Evolutionary conservation across 2,113 vertebrate genomes (phyloP).

Genomic region (Pteruthius melanotis): DNA sequence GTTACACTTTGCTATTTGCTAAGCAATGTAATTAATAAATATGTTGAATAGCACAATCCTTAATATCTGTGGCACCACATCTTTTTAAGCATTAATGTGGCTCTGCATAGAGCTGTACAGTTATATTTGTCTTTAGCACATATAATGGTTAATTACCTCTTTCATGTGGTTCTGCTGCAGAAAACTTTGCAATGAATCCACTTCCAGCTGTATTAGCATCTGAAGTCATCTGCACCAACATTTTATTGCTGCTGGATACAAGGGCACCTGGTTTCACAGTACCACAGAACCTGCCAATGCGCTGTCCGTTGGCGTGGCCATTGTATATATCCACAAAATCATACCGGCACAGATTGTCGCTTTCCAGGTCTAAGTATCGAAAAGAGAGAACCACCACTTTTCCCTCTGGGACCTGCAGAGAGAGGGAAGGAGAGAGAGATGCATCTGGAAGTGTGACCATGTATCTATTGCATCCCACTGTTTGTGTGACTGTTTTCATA

Average conservation of each 20-base stretch:
- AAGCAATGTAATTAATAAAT: neutral
- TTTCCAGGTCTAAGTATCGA: slow-evolving; percentile 91
- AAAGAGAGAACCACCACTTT: slow-evolving; percentile 94
- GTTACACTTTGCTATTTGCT: neutral
- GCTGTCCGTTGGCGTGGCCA: slow-evolving; percentile 83
- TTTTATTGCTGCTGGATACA: slow-evolving; percentile 91
- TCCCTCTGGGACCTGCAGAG: slow-evolving; percentile 88
- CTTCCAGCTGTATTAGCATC: slow-evolving; percentile 96
- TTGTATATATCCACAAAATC: slow-evolving; percentile 95
- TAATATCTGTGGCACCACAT: neutral
- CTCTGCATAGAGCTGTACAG: neutral
- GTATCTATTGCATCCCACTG: neutral
- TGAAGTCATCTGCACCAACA: slow-evolving; percentile 96
- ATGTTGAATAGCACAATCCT: neutral
- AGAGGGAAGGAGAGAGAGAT: neutral
- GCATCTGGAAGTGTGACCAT: neutral
- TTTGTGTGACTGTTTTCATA: neutral
- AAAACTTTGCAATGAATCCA: slow-evolving; percentile 92
- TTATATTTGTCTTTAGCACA: neutral
- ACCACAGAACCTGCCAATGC: slow-evolving; percentile 94
- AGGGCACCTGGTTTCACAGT: slow-evolving; percentile 90
- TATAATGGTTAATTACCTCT: slow-evolving; percentile 78
- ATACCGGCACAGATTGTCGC: slow-evolving; percentile 90
- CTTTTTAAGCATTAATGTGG: neutral
- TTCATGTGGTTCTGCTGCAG: slow-evolving; percentile 87